These are phyloP conservation scores for Bungarus multicinctus DNA, from an alignment of 2,113 vertebrate genomes.

Conservation along the genomic window DNA sequence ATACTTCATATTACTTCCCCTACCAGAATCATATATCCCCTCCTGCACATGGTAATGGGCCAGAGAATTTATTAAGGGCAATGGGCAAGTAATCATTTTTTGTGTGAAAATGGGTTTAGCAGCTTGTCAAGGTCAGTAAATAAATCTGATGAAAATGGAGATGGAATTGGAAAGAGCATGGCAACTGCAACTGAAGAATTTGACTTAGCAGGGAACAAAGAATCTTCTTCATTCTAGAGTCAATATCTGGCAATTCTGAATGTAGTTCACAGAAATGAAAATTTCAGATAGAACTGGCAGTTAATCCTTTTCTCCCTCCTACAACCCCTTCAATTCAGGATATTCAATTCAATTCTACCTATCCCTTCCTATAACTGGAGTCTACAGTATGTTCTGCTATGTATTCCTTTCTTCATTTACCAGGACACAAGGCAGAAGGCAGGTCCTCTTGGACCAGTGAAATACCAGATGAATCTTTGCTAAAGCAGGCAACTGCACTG, in stretches of 20 bases:
- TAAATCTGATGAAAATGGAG: neutral
- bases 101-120: neutral
- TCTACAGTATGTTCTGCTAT: neutral
- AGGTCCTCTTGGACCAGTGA: neutral
- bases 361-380: neutral
- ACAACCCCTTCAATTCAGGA: neutral
- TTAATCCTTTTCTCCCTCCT: neutral
- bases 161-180: neutral
- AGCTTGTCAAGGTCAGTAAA: neutral
- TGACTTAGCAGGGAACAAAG: neutral
- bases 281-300: neutral
- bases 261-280: neutral
- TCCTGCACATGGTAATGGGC: neutral
- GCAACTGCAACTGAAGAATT: neutral
- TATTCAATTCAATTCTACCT: neutral
- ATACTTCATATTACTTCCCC: neutral
- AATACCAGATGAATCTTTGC: neutral
- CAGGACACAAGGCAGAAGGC: neutral
- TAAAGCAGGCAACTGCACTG: neutral
- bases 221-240: neutral
- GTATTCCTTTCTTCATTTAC: neutral
- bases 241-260: neutral
- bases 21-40: neutral
- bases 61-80: neutral
- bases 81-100: neutral